Percentiles rank a stretch among this genome's conserved stretches.
phyloP scores from a whole-genome alignment of 2,797 vertebrate genomes.

The Gephyroberyx darwinii region DNA sequence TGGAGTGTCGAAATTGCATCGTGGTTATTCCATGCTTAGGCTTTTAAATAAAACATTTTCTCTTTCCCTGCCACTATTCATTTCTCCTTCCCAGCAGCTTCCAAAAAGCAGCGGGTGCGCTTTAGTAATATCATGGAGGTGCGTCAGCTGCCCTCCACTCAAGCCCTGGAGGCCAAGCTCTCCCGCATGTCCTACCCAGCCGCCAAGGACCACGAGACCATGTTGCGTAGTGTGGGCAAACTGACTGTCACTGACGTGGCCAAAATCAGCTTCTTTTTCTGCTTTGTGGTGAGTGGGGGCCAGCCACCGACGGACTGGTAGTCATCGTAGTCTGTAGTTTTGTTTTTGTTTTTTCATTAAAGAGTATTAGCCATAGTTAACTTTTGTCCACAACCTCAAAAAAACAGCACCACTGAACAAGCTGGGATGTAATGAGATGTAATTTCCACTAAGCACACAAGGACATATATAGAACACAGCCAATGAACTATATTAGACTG shows the following conservation, averaged over 20 bases:
- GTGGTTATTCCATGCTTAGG: neutral
- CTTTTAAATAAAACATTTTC: slow-evolving; percentile 6
- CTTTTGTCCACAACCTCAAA: neutral
- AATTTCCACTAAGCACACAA: neutral
- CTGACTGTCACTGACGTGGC: slow-evolving; percentile 93
- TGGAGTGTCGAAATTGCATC: neutral
- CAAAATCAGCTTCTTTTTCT: slow-evolving; percentile 98
- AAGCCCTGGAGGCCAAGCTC: slow-evolving; percentile 94
- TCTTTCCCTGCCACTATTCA: neutral
- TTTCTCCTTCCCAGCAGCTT: slow-evolving; percentile 67
- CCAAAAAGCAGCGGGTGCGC: slow-evolving; percentile 92
- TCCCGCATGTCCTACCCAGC: slow-evolving; percentile 94
- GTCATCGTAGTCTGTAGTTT: neutral
- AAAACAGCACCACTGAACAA: neutral
- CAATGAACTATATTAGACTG: neutral
- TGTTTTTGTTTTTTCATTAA: neutral
- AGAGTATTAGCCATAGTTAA: neutral
- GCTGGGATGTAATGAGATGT: no score
- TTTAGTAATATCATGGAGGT: slow-evolving; percentile 99
- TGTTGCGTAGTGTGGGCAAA: slow-evolving; percentile 90
- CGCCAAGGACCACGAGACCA: slow-evolving; percentile 89
- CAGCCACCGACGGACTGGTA: neutral
- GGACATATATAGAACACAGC: neutral
- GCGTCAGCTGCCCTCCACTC: slow-evolving; percentile 93
- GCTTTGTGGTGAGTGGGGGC: slow-evolving; percentile 89